Percentiles rank a stretch among this genome's conserved stretches.
Conservation (phyloP, 2,888 invertebrate species). For the Erynnis tages region DNA sequence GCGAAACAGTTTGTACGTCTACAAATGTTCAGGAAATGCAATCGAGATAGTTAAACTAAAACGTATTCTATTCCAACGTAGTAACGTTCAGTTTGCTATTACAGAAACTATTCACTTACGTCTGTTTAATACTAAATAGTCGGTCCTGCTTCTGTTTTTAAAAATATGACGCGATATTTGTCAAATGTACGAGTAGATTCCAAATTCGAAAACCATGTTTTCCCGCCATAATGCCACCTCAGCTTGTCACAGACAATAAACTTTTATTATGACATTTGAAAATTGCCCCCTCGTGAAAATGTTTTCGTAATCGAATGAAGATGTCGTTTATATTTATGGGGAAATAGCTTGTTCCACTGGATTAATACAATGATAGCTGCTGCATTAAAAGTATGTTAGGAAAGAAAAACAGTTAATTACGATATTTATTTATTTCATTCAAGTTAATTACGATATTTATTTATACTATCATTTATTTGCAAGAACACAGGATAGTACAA, state of each 20-base stretch:
- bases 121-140: background rate
- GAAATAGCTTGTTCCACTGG: background rate
- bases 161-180: constrained; percentile 2
- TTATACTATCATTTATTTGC: too few species aligned
- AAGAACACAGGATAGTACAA: too few species aligned
- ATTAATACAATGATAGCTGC: too few species aligned
- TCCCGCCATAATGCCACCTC: background rate
- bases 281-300: background rate
- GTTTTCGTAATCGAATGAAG: constrained; percentile 2
- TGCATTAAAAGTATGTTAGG: too few species aligned
- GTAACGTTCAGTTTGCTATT: background rate
- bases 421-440: too few species aligned
- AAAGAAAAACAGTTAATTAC: too few species aligned
- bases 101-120: background rate
- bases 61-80: background rate
- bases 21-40: constrained; percentile 16
- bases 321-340: constrained; percentile 5
- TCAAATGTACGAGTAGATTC: background rate
- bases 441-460: too few species aligned
- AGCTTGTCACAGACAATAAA: constrained; percentile 14
- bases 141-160: background rate
- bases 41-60: constrained; percentile 7
- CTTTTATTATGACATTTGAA: constrained; percentile 12
- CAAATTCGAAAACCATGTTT: constrained; percentile 8
- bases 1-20: constrained; percentile 18